Base-by-base conservation (phyloP, 2,888 invertebrate species). In the Cheilosia pagana region DNA sequence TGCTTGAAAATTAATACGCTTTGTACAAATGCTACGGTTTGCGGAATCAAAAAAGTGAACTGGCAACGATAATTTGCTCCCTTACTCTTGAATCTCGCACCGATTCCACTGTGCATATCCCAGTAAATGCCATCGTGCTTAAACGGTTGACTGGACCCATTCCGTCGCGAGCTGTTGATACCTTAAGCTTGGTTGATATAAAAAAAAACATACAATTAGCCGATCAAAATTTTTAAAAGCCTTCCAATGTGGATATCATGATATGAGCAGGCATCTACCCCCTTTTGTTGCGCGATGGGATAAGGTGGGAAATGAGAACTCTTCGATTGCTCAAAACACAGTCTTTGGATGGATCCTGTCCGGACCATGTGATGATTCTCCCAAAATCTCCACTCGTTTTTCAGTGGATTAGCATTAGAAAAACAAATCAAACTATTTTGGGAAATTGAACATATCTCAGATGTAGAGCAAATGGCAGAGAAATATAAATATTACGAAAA, bases 321-420 rank as follows among this genome's bases (percentile, higher is more conserved):
- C 45, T 48, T 35, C 59, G 14, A 59, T 59, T 25, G 70, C 70
- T 8, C 45, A 59, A 45, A 70, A 59, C 16, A 70, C 45, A 2
- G 50, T 70, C 7, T 70, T 70, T 59, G 70, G 57, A 12, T 70
- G 70, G 70, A 59, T 70, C 3, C 21, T 70, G 1, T 59, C 48
- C 1, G 70, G 70, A 3, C 55, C 70, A 23, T 70, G 45, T 48
- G 10, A 59, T 7, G 59, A 59, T 35, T 14, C 39, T 0, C 3
- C 14, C 1, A 35, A 1, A 50, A 14, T 6, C 21, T 39, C 6
- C 12, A 57, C 8, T 21, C 59, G 3, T 71, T 71, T 23, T 71
- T 59, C 25, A 50, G 50, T 19, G 39, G 25, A 23, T 25, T 71
- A 16, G 14, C 21, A 3, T 25, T 71, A n/a, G 25, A 45, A 10